Evolutionary conservation across 2,888 invertebrate species (phyloP).

Genomic region (Agrochola macilenta): DNA sequence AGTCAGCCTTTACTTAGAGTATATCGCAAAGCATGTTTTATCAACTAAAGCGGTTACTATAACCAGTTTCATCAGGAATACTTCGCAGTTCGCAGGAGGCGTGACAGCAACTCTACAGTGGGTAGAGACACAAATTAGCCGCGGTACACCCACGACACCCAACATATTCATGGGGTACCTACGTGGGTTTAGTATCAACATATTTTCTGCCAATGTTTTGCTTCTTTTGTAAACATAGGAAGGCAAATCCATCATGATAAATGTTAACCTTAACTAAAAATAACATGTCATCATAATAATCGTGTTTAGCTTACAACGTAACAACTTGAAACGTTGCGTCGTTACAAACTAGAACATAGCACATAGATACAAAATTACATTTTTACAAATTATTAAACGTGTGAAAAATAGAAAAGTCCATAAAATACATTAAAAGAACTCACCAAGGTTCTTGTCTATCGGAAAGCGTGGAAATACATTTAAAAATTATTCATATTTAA

Average conservation of each 20-base stretch:
- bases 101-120: constrained; percentile 23
- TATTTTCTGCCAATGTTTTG: constrained; percentile 37
- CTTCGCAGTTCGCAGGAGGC: constrained; percentile 36
- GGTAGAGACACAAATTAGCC: constrained; percentile 49
- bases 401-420: constrained; percentile 15
- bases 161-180: constrained; percentile 34
- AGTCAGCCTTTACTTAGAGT: constrained; percentile 22
- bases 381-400: constrained; percentile 23
- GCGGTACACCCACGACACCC: constrained; percentile 48
- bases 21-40: constrained; percentile 32
- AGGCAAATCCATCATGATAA: constrained; percentile 53
- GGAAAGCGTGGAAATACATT: constrained; percentile 86
- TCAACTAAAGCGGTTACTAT: constrained; percentile 31
- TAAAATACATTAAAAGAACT: constrained; percentile 75
- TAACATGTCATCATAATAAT: constrained; percentile 14
- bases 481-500: constrained; percentile 69
- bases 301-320: constrained; percentile 10
- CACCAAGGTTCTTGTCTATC: constrained; percentile 89
- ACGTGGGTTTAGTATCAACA: constrained; percentile 45
- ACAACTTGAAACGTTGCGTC: neutral
- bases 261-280: constrained; percentile 21
- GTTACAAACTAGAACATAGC: neutral
- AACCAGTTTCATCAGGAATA: constrained; percentile 53
- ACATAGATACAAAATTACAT: neutral
- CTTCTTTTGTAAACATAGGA: constrained; percentile 32